Percentiles rank a stretch among this genome's conserved stretches.
Evolutionary conservation across 2,888 invertebrate genomes (phyloP).

Genomic region (Sympetrum striolatum): DNA sequence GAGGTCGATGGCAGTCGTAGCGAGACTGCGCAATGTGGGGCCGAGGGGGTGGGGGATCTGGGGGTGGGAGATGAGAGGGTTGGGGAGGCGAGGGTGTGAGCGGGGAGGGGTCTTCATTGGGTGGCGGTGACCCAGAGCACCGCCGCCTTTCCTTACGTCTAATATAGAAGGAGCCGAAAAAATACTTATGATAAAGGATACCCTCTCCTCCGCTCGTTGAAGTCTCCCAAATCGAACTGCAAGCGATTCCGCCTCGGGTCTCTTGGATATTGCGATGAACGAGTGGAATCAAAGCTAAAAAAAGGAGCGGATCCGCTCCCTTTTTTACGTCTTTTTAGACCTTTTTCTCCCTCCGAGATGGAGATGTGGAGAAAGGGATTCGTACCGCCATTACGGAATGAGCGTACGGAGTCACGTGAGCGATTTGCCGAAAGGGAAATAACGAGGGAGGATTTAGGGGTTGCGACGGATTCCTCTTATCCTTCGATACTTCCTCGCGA

Average conservation of each 20-base stretch:
- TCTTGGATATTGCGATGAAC: slow-evolving; percentile 36
- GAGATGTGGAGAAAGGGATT: not conserved
- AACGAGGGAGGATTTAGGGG: not conserved
- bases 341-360: not conserved
- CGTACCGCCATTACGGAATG: not conserved
- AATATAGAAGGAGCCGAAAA: not conserved
- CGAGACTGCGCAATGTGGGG: not conserved
- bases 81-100: too few species aligned
- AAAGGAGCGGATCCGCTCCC: not conserved
- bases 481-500: not conserved
- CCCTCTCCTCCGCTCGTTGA: slow-evolving; percentile 1
- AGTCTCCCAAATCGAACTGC: slow-evolving; percentile 36
- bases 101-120: not conserved
- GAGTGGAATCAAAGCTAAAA: slow-evolving; percentile 37
- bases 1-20: slow-evolving; percentile 29
- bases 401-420: not conserved
- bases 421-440: not conserved
- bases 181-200: not conserved
- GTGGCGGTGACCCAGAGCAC: not conserved
- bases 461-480: not conserved
- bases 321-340: not conserved
- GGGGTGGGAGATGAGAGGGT: not conserved
- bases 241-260: slow-evolving; percentile 34
- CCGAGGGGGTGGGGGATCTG: not conserved
- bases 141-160: not conserved